These are phyloP conservation scores for Caenorhabditis afra DNA, from an alignment of 2,888 invertebrate genomes.

Conservation along the genomic window DNA sequence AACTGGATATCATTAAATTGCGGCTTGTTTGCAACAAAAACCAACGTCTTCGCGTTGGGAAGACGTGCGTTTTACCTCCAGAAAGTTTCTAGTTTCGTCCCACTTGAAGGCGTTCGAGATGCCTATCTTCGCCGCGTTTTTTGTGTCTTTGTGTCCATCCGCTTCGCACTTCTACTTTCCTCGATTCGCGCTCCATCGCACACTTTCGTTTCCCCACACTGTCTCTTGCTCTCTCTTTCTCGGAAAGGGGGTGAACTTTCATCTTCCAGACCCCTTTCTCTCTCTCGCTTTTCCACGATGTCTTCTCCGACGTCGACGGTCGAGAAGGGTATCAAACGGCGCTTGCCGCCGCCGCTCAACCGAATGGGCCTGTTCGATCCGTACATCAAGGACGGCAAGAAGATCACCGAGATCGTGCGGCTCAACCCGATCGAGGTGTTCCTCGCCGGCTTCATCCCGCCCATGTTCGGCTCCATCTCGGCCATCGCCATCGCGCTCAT, in stretches of 20 bases:
- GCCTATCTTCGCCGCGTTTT: neutral
- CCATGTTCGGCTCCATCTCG: slow-evolving; percentile 77
- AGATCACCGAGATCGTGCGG: slow-evolving; percentile 71
- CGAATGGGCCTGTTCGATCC: slow-evolving; percentile 68
- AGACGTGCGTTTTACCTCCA: neutral
- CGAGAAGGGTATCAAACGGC: slow-evolving; percentile 55
- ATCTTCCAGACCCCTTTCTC: slow-evolving; percentile 5
- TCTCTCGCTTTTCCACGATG: too few species aligned
- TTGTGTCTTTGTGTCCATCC: neutral
- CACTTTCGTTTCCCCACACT: too few species aligned
- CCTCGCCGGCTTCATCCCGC: slow-evolving; percentile 78
- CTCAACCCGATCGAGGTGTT: slow-evolving; percentile 74
- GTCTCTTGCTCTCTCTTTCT: too few species aligned
- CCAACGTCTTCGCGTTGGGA: slow-evolving; percentile 2
- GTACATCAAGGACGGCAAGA: slow-evolving; percentile 70
- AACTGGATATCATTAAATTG: slow-evolving; percentile 41
- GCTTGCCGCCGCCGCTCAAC: slow-evolving; percentile 62
- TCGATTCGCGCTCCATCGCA: neutral
- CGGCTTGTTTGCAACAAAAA: slow-evolving; percentile 6
- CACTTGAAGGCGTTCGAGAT: neutral
- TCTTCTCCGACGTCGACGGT: slow-evolving; percentile 38
- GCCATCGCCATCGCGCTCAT: slow-evolving; percentile 77
- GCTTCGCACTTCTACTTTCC: neutral
- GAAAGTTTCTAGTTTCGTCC: slow-evolving; percentile 19
- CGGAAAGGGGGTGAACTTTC: too few species aligned